Percentiles rank a stretch among this genome's conserved stretches.
These are phyloP conservation scores for Haliclona indistincta DNA, from an alignment of 37 sponge, comb jelly and placozoan species.

Conservation along the genomic window DNA sequence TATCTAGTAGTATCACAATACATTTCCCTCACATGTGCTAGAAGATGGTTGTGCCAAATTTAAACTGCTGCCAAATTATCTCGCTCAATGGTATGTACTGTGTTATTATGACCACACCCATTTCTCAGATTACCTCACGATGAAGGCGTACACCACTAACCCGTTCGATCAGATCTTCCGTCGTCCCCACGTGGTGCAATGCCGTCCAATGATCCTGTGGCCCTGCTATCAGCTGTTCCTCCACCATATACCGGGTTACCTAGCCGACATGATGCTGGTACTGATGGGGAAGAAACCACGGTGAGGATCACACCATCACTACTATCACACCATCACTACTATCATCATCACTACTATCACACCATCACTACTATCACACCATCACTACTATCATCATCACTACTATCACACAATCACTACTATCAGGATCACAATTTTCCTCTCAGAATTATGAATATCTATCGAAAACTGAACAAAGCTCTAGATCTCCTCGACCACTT, in stretches of 20 bases:
- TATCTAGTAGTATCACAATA: no score
- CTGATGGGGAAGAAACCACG: constrained; percentile 67
- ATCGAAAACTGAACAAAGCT: constrained; percentile 52
- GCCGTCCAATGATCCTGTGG: constrained; percentile 40
- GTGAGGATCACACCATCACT: constrained; percentile 41
- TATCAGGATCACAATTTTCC: background rate
- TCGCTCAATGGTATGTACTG: no score
- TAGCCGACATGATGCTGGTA: constrained; percentile 53
- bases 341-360: no score
- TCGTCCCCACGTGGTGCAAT: constrained; percentile 28
- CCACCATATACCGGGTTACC: constrained; percentile 76
- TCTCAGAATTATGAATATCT: constrained; percentile 46
- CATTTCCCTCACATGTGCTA: no score
- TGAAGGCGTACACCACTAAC: constrained; percentile 13
- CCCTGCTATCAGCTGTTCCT: constrained; percentile 56
- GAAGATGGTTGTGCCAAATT: no score
- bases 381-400: no score
- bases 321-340: no score
- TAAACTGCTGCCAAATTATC: no score
- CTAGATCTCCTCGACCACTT: constrained; percentile 53
- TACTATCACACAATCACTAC: no score
- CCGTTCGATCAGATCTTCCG: constrained; percentile 76
- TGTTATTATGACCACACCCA: no score
- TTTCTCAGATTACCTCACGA: constrained; percentile 35
- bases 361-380: no score